Conservation (phyloP, 2,113 vertebrate species). For the Acanthisitta chloris region DNA sequence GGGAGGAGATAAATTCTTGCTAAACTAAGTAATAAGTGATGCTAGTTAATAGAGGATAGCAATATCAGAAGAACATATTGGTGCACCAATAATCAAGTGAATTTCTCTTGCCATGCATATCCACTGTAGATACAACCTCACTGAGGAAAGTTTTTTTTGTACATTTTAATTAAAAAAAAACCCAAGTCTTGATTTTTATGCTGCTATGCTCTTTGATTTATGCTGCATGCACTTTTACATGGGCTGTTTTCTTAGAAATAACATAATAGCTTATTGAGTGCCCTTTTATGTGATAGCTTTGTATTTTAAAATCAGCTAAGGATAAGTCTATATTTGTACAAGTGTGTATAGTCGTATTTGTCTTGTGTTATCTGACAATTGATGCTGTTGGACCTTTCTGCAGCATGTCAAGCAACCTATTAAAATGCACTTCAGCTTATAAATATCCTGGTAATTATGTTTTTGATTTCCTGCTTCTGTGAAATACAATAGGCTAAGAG, state of each 20-base stretch:
- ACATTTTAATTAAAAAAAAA: neutral
- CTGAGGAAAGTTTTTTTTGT: neutral
- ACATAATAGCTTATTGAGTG: neutral
- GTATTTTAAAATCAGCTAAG: neutral
- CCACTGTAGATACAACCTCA: neutral
- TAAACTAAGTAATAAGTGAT: neutral
- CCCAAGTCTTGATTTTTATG: neutral
- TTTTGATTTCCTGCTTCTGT: neutral
- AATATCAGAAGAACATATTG: neutral
- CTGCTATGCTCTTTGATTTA: neutral
- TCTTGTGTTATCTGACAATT: neutral
- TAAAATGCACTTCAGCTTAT: neutral
- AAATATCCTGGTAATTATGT: neutral
- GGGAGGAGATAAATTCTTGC: neutral
- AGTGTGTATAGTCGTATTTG: neutral
- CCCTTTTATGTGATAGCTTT: neutral
- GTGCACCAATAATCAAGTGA: neutral
- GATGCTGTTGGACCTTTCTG: neutral
- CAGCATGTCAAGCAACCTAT: neutral
- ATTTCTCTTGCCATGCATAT: neutral
- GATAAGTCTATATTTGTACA: neutral
- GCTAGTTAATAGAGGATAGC: neutral
- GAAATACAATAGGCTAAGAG: neutral
- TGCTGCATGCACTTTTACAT: neutral
- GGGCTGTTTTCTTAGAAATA: neutral